Percentiles rank a stretch among this genome's conserved stretches.
Conservation (phyloP, 2,888 invertebrate genomes). For the Ditylenchus weischeri region DNA sequence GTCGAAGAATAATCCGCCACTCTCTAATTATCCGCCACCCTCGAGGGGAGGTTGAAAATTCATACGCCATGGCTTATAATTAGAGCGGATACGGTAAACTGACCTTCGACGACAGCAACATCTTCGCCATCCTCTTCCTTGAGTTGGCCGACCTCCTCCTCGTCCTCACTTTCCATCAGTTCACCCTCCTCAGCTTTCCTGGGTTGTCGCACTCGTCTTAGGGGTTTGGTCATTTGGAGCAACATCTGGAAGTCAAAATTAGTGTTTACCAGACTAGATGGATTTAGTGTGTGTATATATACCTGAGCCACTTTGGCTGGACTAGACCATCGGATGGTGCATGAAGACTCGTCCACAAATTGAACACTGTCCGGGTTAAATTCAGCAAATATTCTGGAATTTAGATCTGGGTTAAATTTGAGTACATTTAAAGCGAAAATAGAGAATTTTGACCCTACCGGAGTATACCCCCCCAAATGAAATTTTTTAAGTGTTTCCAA, state of each 20-base stretch:
- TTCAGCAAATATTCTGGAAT: conserved; percentile 45
- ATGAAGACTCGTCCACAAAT: conserved; percentile 22
- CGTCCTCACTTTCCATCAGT: conserved; percentile 28
- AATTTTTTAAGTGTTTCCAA: no score
- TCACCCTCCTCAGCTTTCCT: conserved; percentile 30
- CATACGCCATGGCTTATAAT: no score
- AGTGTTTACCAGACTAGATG: neutral
- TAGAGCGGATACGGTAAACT: no score
- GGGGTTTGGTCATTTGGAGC: conserved; percentile 26
- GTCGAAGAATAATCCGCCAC: no score
- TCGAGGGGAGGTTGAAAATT: no score
- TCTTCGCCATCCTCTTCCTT: conserved; percentile 30
- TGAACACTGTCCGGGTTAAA: conserved; percentile 37
- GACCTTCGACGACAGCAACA: conserved; percentile 27
- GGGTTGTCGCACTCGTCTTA: conserved; percentile 21
- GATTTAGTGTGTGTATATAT: neutral
- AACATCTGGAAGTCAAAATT: conserved; percentile 16
- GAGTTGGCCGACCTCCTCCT: conserved; percentile 29
- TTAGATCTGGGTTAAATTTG: no score
- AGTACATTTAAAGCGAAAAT: no score
- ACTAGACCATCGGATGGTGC: conserved; percentile 14
- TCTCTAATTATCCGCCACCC: no score
- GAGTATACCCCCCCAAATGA: no score
- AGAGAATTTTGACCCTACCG: no score
- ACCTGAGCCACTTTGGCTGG: conserved; percentile 7